Evolutionary conservation across 1,140 invertebrate genomes (phyloP), one percentile per base, ranked within the genome.

Genomic region (Popillia japonica): DNA sequence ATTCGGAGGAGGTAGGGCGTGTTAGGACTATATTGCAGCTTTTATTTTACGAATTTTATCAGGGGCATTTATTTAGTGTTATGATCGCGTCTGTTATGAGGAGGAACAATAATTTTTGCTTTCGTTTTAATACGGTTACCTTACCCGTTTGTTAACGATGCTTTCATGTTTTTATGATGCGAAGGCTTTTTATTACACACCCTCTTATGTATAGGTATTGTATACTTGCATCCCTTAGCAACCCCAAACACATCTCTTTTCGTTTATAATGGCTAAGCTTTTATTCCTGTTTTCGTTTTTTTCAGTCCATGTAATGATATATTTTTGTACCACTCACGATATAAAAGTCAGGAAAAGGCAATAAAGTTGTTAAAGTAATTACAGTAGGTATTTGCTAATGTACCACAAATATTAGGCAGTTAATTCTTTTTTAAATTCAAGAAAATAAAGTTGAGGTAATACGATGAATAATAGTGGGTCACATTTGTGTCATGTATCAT

Each of bases 81-180:
- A 55, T 17, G 48, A 55, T 55, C 48, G 48, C 48, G 48, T 55
- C 14, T 17, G 48, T 55, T 55, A 55, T 55, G 48, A 55, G 48
- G 48, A 17, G 48, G 48, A 55, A 55, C 48, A 55, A 55, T 55
- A 55, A 55, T 55, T 55, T 34, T 17, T 55, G 48, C 48, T 55
- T 55, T 55, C 48, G 48, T 55, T 55, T 55, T 55, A 55, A 55
- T 55, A 55, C 48, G 48, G 48, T 55, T 55, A 55, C 48, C 48
- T 55, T 55, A 17, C 48, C 48, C 14, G 48, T 17, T 55, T 55
- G 48, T 17, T 55, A 55, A 55, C 48, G 48, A 55, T 55, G 48
- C 48, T 55, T 55, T 55, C 48, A 55, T 55, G 48, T 17, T 55
- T 55, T 55, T 55, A 55, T 55, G 48, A 55, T 55, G 48, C 48